Evolutionary conservation across 1,140 invertebrate species (phyloP), one percentile per base, ranked within the genome.

Genomic region (Harlomillsia oculata): DNA sequence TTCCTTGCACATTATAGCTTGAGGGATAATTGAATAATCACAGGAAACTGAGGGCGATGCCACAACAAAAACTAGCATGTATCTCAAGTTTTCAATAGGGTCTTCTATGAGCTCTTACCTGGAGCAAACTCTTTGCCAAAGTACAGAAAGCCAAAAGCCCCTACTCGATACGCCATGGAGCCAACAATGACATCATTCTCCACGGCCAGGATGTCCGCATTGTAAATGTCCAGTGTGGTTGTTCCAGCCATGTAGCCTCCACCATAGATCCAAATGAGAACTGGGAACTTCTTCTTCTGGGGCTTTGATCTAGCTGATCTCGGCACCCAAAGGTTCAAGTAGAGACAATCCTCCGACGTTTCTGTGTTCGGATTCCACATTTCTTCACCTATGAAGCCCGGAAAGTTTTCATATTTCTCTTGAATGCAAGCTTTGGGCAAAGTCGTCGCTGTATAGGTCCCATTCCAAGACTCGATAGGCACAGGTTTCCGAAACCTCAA

Each of bases 291-390:
- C 39, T 21, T 48, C 20, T 34, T 46, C 32, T 14, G 11, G 32
- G 72, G 75, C 62, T 16, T 67, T 48, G 16, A 73, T 71, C 43
- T 34, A 71, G 6, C 72, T 67, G 81, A 78, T 63, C 85, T 83
- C 1, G 89, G 89, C 20, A 89, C 87, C 87, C 88, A 94, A 40
- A 96, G 78, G 69, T 93, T 95, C 63, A 96, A 74, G 70, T 94
- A 95, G 0, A 96, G 74, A 69, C 91, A 96, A 70, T 96, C 91
- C 75, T 96, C 91, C 11, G 86, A 89, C 54, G 91, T 82, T 68
- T 88, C 85, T 1, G 89, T 92, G 65, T 91, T 92, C 0, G 89
- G 87, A 72, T 93, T 94, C 91, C 90, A 95, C 86, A 93, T 94
- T 67, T 89, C 85, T 65, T 90, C 87, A n/a, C 88, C 87, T 53